Percentiles rank a stretch among this genome's conserved stretches.
These are phyloP conservation scores for Tetramorium bicarinatum DNA, from an alignment of 2,888 invertebrate species.

Conservation along the genomic window DNA sequence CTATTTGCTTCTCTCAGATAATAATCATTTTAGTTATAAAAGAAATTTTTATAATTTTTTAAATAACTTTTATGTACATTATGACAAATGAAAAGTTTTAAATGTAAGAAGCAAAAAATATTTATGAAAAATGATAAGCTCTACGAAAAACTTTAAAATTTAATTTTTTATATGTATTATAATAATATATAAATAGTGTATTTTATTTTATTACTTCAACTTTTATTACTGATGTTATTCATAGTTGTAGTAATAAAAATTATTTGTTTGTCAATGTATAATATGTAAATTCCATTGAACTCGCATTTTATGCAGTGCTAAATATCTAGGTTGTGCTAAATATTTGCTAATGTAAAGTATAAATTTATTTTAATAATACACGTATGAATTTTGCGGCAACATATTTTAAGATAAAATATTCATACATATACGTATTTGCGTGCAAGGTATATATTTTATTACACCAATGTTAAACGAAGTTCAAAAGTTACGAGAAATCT, in stretches of 20 bases:
- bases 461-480: slow-evolving; percentile 16
- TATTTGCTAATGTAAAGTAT: slow-evolving; percentile 27
- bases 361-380: slow-evolving; percentile 37
- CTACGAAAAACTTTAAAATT: background rate
- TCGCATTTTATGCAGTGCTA: background rate
- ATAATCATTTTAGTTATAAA: background rate
- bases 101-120: background rate
- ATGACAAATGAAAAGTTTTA: background rate
- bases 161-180: background rate
- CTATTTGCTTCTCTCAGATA: background rate
- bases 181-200: background rate
- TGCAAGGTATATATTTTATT: slow-evolving; percentile 12
- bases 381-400: background rate
- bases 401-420: slow-evolving; percentile 45
- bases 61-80: background rate
- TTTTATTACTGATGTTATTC: background rate
- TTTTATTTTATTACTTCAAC: background rate
- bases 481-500: background rate
- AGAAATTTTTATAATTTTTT: background rate
- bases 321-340: slow-evolving; percentile 23
- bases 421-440: slow-evolving; percentile 15
- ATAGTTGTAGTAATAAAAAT: background rate
- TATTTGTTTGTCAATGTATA: background rate
- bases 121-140: background rate
- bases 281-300: background rate